Percentiles rank a stretch among this genome's conserved stretches.
Evolutionary conservation across 2,797 vertebrate species (phyloP).

Genomic region (Morelia viridis): DNA sequence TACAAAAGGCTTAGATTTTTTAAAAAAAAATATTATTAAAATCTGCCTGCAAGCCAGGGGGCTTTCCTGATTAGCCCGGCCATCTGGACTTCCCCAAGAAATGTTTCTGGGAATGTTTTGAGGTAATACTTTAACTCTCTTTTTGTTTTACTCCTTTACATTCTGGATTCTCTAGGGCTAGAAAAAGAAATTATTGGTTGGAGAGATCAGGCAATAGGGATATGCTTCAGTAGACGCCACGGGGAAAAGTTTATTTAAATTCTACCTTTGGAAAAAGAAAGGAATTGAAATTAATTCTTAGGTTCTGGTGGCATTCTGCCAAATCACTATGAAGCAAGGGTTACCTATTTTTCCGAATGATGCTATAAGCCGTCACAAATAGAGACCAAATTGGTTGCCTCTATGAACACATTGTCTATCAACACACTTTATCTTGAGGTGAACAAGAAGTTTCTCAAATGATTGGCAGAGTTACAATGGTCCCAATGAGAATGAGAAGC

Average conservation of each 20-base stretch:
- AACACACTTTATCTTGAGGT: neutral
- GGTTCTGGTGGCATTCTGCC: constrained; percentile 20
- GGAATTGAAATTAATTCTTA: constrained; percentile 24
- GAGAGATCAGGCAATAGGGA: neutral
- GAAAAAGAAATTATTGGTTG: constrained; percentile 18
- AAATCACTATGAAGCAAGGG: constrained; percentile 22
- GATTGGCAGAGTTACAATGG: neutral
- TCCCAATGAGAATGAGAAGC: neutral
- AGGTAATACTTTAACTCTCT: constrained; percentile 2
- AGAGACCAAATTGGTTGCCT: constrained; percentile 48
- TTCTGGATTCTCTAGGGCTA: constrained; percentile 53
- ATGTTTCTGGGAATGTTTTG: constrained; percentile 25
- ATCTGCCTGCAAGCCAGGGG: constrained; percentile 45
- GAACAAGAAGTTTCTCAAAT: neutral
- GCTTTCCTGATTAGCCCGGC: constrained; percentile 59
- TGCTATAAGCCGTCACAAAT: constrained; percentile 27
- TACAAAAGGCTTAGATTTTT: constrained; percentile 55
- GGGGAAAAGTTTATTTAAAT: constrained; percentile 48
- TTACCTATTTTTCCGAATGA: constrained; percentile 32
- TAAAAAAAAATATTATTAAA: constrained; percentile 59
- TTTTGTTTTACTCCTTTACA: constrained; percentile 28
- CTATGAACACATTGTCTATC: constrained; percentile 30
- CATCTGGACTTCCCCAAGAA: constrained; percentile 65
- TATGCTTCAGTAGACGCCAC: constrained; percentile 30
- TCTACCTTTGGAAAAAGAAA: constrained; percentile 16